Evolutionary conservation across 2,888 invertebrate genomes (phyloP).

Genomic region (Parnassius apollo): DNA sequence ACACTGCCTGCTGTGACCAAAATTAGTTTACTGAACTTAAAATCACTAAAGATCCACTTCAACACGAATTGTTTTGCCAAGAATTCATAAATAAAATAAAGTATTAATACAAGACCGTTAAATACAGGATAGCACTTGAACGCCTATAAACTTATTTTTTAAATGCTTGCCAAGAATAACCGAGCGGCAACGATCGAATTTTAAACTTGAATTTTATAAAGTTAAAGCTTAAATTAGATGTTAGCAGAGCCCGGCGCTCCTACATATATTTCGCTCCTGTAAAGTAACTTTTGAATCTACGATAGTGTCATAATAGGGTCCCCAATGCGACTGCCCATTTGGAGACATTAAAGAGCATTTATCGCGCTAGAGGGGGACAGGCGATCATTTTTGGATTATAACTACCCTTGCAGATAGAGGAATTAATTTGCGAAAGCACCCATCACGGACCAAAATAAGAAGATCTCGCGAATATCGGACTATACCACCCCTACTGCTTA

Average conservation of each 20-base stretch:
- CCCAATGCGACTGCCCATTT: slow-evolving; percentile 49
- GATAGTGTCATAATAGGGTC: slow-evolving; percentile 16
- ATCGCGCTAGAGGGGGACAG: slow-evolving; percentile 61
- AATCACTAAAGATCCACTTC: too few relatives aligned
- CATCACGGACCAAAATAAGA: slow-evolving; percentile 44
- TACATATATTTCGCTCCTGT: background rate
- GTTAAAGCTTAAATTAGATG: slow-evolving; percentile 1
- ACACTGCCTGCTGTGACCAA: too few relatives aligned
- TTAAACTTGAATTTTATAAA: background rate
- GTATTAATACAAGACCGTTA: too few relatives aligned
- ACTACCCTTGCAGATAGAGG: slow-evolving; percentile 69
- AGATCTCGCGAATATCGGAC: slow-evolving; percentile 46
- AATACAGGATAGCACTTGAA: too few relatives aligned
- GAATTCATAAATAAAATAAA: too few relatives aligned
- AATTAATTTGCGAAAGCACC: slow-evolving; percentile 71
- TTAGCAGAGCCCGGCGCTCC: background rate
- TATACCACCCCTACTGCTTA: slow-evolving; percentile 24
- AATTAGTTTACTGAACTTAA: too few relatives aligned
- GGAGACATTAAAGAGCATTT: slow-evolving; percentile 73
- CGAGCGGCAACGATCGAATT: background rate
- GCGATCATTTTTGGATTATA: slow-evolving; percentile 79
- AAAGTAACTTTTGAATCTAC: slow-evolving; percentile 21
- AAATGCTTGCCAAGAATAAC: too few relatives aligned
- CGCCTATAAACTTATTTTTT: too few relatives aligned
- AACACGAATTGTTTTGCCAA: too few relatives aligned